A percentile compares a stretch with the other conserved stretches of the same genome.
Evolutionary conservation across 2,888 invertebrate genomes (phyloP).

Genomic region (Cosmia pyralina): DNA sequence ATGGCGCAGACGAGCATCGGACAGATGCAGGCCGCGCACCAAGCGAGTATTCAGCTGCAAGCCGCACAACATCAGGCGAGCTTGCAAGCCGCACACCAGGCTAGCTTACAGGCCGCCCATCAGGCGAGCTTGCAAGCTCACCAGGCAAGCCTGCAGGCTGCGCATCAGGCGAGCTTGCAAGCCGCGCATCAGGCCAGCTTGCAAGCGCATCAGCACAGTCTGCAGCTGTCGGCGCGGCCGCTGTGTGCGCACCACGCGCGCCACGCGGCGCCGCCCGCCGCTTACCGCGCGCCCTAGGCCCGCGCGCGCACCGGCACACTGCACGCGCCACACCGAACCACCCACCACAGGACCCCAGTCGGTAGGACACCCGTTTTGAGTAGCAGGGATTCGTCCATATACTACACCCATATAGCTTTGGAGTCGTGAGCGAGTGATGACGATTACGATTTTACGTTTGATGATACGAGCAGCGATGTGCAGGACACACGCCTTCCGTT

Average conservation of each 20-base stretch:
- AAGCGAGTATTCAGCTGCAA: slow-evolving; percentile 61
- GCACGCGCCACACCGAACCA: neutral
- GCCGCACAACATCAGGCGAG: slow-evolving; percentile 58
- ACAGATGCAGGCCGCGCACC: slow-evolving; percentile 70
- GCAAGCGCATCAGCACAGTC: slow-evolving; percentile 29
- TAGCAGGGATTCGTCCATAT: slow-evolving; percentile 26
- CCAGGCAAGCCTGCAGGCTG: slow-evolving; percentile 30
- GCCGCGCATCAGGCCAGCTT: slow-evolving; percentile 38
- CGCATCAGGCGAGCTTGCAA: slow-evolving; percentile 32
- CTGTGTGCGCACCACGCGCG: slow-evolving; percentile 79
- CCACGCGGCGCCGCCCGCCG: slow-evolving; percentile 69
- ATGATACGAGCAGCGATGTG: slow-evolving; percentile 57
- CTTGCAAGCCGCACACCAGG: slow-evolving; percentile 69
- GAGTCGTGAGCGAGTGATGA: slow-evolving; percentile 48
- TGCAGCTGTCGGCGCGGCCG: slow-evolving; percentile 65
- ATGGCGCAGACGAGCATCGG: slow-evolving; percentile 71
- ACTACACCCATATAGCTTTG: slow-evolving; percentile 8
- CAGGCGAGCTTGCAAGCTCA: slow-evolving; percentile 38
- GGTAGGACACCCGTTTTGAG: neutral
- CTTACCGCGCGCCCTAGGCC: slow-evolving; percentile 69
- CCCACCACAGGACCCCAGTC: neutral
- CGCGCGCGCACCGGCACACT: neutral
- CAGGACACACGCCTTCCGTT: slow-evolving; percentile 61
- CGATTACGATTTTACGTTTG: slow-evolving; percentile 23
- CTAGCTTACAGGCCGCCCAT: slow-evolving; percentile 64